Evolutionary conservation across 2,888 invertebrate species (phyloP).

Genomic region (Temnothorax rugatulus): DNA sequence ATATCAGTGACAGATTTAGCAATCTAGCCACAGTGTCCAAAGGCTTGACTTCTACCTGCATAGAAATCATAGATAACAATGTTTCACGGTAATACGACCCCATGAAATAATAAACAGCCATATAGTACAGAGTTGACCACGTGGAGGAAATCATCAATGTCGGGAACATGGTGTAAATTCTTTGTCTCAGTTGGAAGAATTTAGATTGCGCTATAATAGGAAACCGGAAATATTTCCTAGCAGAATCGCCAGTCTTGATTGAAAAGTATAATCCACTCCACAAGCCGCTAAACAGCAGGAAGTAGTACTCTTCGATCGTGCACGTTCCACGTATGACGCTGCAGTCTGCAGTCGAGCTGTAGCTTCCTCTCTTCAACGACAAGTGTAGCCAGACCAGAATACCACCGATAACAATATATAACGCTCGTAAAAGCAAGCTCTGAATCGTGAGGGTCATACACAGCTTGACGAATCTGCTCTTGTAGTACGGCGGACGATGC

Average conservation of each 20-base stretch:
- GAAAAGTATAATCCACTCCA: constrained; percentile 90
- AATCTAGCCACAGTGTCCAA: constrained; percentile 87
- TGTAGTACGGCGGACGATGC: constrained; percentile 88
- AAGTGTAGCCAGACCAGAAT: constrained; percentile 91
- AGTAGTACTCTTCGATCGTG: constrained; percentile 90
- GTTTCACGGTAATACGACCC: constrained; percentile 88
- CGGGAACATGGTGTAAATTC: constrained; percentile 88
- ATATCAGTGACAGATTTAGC: constrained; percentile 87
- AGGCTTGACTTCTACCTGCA: constrained; percentile 87
- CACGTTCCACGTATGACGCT: constrained; percentile 87
- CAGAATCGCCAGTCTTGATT: constrained; percentile 88
- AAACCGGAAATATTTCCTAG: constrained; percentile 88
- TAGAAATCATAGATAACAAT: constrained; percentile 87
- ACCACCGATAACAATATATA: constrained; percentile 90
- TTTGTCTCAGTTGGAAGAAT: constrained; percentile 89
- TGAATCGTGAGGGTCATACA: constrained; percentile 89
- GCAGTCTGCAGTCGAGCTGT: constrained; percentile 87
- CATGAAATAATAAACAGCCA: constrained; percentile 89
- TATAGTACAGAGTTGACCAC: constrained; percentile 89
- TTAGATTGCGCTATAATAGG: constrained; percentile 91
- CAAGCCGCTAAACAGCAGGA: constrained; percentile 90
- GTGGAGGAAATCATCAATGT: constrained; percentile 88
- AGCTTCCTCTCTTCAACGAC: constrained; percentile 89
- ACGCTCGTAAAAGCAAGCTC: constrained; percentile 87
- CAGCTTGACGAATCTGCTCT: constrained; percentile 90